Evolutionary conservation across 2,113 vertebrate genomes (phyloP).

Genomic region (Mohoua ochrocephala): DNA sequence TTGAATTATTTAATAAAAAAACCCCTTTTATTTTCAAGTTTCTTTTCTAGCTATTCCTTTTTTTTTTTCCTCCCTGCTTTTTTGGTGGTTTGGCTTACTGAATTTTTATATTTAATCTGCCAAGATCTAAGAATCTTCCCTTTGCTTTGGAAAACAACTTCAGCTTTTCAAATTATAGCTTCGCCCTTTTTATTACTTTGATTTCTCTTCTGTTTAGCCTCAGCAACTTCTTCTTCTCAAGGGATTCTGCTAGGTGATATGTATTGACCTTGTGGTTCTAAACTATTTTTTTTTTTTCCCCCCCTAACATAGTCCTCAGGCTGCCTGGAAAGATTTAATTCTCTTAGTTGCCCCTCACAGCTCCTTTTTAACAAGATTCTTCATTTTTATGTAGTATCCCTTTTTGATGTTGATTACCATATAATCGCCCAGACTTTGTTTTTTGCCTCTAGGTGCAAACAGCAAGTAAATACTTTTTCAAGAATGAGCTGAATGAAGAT

Average conservation of each 20-base stretch:
- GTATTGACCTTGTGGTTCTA: neutral
- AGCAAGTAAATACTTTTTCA: neutral
- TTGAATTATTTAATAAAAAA: neutral
- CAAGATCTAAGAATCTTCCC: neutral
- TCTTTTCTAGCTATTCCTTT: neutral
- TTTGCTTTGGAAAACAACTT: neutral
- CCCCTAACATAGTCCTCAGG: neutral
- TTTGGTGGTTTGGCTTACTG: neutral
- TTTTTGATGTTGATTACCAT: slow-evolving; percentile 40
- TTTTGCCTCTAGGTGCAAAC: neutral
- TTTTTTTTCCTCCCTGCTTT: rapidly evolving
- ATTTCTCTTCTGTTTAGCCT: neutral
- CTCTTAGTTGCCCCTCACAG: neutral
- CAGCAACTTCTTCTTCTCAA: neutral
- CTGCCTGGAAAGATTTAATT: neutral
- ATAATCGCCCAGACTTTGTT: neutral
- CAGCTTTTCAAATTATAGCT: neutral
- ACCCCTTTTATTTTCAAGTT: neutral
- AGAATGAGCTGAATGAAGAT: neutral
- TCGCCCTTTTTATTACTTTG: neutral
- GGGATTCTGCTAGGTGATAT: neutral
- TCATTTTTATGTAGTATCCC: neutral
- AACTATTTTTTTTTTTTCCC: neutral
- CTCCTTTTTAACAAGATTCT: neutral
- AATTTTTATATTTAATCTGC: neutral